phyloP scores from a whole-genome alignment of 2,797 vertebrate species.

The Coccyzus lansbergi region DNA sequence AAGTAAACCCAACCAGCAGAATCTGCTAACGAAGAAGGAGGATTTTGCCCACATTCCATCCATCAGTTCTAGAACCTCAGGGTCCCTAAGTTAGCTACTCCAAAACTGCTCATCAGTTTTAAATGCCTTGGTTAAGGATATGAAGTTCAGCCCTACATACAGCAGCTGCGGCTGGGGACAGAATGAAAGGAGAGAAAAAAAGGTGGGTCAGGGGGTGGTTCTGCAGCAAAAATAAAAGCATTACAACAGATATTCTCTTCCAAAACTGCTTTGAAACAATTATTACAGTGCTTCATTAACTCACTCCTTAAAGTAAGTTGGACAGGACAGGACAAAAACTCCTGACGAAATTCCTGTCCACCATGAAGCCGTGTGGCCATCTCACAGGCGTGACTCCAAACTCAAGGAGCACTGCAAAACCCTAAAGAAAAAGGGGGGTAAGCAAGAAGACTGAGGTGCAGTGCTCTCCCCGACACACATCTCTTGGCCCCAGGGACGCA shows the following conservation, averaged over 20 bases:
- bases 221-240: neutral
- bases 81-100: neutral
- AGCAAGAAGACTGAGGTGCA: neutral
- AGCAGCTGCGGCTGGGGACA: neutral
- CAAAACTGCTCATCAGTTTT: neutral
- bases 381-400: neutral
- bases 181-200: neutral
- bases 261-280: neutral
- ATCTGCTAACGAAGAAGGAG: neutral
- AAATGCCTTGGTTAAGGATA: rapidly evolving
- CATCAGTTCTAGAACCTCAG: neutral
- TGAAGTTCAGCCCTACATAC: neutral
- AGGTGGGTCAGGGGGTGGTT: neutral
- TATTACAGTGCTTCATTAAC: neutral
- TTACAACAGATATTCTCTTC: neutral
- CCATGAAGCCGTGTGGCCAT: neutral
- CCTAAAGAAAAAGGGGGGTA: neutral
- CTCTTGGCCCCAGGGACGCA: neutral
- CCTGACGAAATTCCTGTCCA: neutral
- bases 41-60: neutral
- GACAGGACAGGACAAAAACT: neutral
- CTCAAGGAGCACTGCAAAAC: neutral
- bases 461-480: rapidly evolving
- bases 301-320: neutral
- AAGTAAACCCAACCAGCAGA: neutral